Evolutionary conservation across 2,888 invertebrate species (phyloP).

Genomic region (Chymomyza fuscimana): DNA sequence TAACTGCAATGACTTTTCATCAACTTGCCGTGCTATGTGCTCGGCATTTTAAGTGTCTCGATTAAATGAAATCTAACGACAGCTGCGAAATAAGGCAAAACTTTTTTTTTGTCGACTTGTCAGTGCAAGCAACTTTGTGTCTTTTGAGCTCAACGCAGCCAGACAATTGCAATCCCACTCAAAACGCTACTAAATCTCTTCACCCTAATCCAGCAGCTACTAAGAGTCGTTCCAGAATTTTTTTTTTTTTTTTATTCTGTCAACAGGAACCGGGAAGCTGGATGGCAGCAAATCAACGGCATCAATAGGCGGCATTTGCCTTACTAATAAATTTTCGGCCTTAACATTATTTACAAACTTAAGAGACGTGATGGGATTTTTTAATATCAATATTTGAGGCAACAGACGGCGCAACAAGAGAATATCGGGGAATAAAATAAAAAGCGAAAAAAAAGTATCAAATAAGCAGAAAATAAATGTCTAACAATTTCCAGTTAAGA

Average conservation of each 20-base stretch:
- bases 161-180: constrained; percentile 35
- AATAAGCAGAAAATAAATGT: constrained; percentile 73
- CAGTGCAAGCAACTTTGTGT: constrained; percentile 23
- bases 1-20: constrained; percentile 12
- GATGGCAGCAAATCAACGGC: background rate
- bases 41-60: constrained; percentile 57
- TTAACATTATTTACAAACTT: constrained; percentile 75
- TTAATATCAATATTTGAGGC: constrained; percentile 70
- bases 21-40: constrained; percentile 41
- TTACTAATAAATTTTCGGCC: constrained; percentile 61
- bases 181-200: constrained; percentile 34
- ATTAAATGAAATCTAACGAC: constrained; percentile 2
- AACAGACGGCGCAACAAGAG: constrained; percentile 13
- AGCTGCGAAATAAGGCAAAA: background rate
- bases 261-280: background rate
- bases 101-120: background rate
- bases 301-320: constrained; percentile 26
- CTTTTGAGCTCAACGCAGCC: constrained; percentile 12
- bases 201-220: constrained; percentile 55
- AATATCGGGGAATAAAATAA: constrained; percentile 10
- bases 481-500: constrained; percentile 61
- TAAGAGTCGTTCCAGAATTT: background rate
- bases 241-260: background rate
- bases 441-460: constrained; percentile 48
- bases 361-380: constrained; percentile 74